These are phyloP conservation scores for Amphiprion clarkii DNA, from an alignment of 2,797 vertebrate species.

Conservation along the genomic window DNA sequence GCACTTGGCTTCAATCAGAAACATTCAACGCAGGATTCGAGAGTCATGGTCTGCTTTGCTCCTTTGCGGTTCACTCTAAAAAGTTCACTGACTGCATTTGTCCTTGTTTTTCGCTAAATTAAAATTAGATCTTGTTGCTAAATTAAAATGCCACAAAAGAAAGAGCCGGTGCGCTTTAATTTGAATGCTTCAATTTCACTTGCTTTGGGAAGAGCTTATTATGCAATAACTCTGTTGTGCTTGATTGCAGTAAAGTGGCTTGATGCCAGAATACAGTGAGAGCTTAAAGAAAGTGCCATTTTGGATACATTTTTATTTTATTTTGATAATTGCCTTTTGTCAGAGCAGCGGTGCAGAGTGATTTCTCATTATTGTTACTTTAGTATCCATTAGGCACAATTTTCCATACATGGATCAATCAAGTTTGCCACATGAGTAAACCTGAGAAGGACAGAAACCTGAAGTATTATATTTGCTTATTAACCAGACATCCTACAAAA, in stretches of 20 bases:
- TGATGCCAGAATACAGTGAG: not conserved
- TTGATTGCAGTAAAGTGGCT: not conserved
- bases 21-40: not conserved
- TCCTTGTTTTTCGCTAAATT: slow-evolving; percentile 11
- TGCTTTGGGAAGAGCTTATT: slow-evolving; percentile 6
- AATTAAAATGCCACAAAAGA: slow-evolving; percentile 8
- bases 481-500: no score
- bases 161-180: not conserved
- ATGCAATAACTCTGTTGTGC: not conserved
- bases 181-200: slow-evolving; percentile 5
- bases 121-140: not conserved
- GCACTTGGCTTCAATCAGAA: not conserved
- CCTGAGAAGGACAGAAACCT: no score
- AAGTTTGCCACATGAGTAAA: not conserved
- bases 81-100: not conserved
- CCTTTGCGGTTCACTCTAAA: not conserved
- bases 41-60: not conserved
- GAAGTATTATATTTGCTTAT: no score
- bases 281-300: not conserved
- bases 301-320: not conserved
- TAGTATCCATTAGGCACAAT: not conserved
- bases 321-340: not conserved
- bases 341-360: no score
- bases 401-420: not conserved
- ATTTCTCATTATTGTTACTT: no score